Evolutionary conservation across 2,113 vertebrate species (phyloP).

Genomic region (Elgaria multicarinata): DNA sequence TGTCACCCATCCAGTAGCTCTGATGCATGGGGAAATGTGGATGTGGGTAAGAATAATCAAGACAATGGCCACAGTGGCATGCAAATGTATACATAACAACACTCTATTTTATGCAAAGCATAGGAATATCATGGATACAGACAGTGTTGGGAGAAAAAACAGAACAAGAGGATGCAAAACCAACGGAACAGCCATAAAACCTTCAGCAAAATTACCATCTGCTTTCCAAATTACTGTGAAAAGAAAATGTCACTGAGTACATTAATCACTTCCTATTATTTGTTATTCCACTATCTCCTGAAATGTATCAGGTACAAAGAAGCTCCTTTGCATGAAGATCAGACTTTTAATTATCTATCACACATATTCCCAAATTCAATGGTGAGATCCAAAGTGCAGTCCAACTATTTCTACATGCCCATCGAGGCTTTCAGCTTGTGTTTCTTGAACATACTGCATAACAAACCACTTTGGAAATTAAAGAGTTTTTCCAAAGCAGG

Average conservation of each 20-base stretch:
- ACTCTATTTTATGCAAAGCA: neutral
- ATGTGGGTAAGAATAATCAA: neutral
- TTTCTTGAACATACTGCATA: neutral
- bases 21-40: neutral
- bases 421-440: neutral
- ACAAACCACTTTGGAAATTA: neutral
- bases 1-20: neutral
- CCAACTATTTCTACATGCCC: neutral
- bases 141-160: neutral
- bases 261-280: neutral
- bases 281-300: slow-evolving; percentile 5
- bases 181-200: neutral
- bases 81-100: neutral
- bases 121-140: neutral
- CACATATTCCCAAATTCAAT: slow-evolving; percentile 21
- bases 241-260: neutral
- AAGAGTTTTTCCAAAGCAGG: neutral
- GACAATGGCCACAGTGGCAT: too few species aligned
- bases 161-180: neutral
- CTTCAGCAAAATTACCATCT: slow-evolving; percentile 40
- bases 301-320: slow-evolving; percentile 15
- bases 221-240: slow-evolving; percentile 24
- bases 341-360: slow-evolving; percentile 30
- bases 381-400: neutral
- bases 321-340: slow-evolving; percentile 31